A percentile compares a stretch with the other conserved stretches of the same genome.
Conservation (phyloP, 2,797 vertebrate species). For the Buphagus erythrorhynchus region DNA sequence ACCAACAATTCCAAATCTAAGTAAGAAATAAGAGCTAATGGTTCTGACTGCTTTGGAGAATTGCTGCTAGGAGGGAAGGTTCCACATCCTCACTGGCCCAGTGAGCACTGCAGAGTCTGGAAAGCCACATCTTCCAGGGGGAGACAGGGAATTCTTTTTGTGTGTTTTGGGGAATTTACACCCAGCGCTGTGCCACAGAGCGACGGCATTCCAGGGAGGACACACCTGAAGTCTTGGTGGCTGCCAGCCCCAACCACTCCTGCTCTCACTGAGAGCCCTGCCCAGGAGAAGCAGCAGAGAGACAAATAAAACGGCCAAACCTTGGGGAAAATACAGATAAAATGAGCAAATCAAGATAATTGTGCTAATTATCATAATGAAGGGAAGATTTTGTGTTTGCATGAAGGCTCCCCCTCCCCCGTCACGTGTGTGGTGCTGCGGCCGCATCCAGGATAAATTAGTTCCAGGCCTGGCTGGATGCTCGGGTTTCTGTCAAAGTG, state of each 20-base stretch:
- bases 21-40: not conserved
- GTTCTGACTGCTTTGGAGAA: not conserved
- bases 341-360: slow-evolving; percentile 36
- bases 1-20: not conserved
- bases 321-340: slow-evolving; percentile 2
- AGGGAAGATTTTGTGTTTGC: slow-evolving; percentile 9
- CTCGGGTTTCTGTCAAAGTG: slow-evolving; percentile 75
- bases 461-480: slow-evolving; percentile 63
- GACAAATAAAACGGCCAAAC: not conserved
- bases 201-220: fast-evolving
- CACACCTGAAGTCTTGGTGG: not conserved
- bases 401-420: slow-evolving; percentile 40
- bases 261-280: not conserved
- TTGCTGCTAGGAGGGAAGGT: not conserved
- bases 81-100: not conserved
- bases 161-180: not conserved
- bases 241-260: not conserved
- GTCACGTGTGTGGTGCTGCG: not conserved
- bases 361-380: slow-evolving; percentile 45
- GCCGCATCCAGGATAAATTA: slow-evolving; percentile 64
- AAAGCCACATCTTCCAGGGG: not conserved
- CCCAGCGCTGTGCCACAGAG: not conserved
- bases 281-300: not conserved
- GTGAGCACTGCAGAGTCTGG: fast-evolving
- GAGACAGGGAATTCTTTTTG: not conserved